These are phyloP conservation scores for Caenorhabditis panamensis DNA, from an alignment of 2,888 invertebrate species.

Conservation along the genomic window DNA sequence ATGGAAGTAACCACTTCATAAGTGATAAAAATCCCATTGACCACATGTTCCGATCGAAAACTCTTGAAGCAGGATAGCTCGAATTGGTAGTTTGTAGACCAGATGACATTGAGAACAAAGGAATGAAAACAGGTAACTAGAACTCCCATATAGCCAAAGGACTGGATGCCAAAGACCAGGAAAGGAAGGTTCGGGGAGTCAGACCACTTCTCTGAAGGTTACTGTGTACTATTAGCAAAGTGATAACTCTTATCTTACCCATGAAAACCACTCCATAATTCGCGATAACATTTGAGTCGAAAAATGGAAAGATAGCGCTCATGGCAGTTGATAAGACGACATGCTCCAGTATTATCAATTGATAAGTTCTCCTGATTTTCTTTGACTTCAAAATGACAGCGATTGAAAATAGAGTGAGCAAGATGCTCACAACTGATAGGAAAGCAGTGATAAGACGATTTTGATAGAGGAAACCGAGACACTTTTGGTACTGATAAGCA, in stretches of 20 bases:
- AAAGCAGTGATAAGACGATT: background rate
- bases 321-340: background rate
- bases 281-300: background rate
- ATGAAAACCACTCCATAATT: slow-evolving; percentile 5
- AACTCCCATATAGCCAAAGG: background rate
- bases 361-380: background rate
- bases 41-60: background rate
- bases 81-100: background rate
- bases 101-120: slow-evolving; percentile 13
- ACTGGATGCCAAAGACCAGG: background rate
- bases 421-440: background rate
- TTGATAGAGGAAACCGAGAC: background rate
- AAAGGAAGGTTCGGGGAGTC: background rate
- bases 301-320: background rate
- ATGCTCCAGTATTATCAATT: background rate
- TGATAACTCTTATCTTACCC: background rate
- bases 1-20: background rate
- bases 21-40: background rate
- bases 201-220: background rate
- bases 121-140: slow-evolving; percentile 3
- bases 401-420: background rate
- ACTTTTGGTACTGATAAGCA: background rate
- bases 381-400: background rate
- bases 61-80: background rate
- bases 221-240: background rate